Evolutionary conservation across 2,797 vertebrate species (phyloP).

Genomic region (Lophius americanus): DNA sequence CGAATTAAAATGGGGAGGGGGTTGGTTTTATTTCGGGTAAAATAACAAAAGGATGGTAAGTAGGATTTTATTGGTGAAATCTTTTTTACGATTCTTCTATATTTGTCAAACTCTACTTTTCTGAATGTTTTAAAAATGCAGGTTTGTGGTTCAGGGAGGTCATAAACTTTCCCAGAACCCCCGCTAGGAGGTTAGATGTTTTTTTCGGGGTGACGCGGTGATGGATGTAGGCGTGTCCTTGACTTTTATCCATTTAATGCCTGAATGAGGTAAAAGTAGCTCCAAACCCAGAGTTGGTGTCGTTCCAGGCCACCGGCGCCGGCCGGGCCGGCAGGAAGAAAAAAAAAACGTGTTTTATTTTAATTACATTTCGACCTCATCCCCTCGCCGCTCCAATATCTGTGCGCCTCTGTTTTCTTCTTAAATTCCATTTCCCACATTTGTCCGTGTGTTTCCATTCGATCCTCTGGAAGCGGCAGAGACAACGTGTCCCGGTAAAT

Average conservation of each 20-base stretch:
- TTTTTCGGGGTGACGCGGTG: slow-evolving; percentile 14
- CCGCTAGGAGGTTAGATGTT: slow-evolving; percentile 7
- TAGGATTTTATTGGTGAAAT: no score
- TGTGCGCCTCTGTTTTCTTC: slow-evolving; percentile 3
- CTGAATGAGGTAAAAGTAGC: slow-evolving; percentile 23
- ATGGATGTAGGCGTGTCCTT: slow-evolving; percentile 26
- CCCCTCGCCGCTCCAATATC: slow-evolving; percentile 3
- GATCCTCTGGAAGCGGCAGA: slow-evolving; percentile 32
- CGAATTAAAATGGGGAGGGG: no score
- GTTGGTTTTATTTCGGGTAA: no score
- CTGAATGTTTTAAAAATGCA: no score
- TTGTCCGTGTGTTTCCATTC: slow-evolving; percentile 25
- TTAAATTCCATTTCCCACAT: slow-evolving; percentile 19
- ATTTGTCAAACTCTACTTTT: no score
- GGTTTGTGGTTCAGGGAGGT: no score
- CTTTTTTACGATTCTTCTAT: no score
- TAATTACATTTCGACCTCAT: slow-evolving; percentile 3
- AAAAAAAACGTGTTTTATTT: slow-evolving; percentile 10
- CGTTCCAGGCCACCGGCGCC: slow-evolving; percentile 8
- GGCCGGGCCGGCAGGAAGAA: slow-evolving; percentile 4
- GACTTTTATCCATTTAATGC: slow-evolving; percentile 44
- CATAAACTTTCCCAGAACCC: no score
- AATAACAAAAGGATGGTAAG: no score
- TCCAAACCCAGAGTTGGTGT: slow-evolving; percentile 26
- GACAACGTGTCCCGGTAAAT: slow-evolving; percentile 48